Percentiles rank a stretch among this genome's conserved stretches.
phyloP scores from a whole-genome alignment of 2,113 vertebrate species.

The Leiothrix lutea region DNA sequence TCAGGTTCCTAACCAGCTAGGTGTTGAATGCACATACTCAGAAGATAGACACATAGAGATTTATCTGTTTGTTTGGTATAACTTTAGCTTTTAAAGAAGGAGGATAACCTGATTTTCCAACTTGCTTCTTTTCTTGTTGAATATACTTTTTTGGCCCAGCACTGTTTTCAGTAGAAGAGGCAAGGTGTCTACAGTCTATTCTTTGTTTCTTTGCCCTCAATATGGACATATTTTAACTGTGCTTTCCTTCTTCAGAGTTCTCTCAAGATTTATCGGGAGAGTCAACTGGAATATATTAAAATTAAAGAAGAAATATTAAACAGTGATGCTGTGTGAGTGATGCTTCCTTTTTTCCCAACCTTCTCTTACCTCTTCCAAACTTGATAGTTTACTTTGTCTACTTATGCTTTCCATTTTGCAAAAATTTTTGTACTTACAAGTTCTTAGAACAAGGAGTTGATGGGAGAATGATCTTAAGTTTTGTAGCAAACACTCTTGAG shows the following conservation, averaged over 20 bases:
- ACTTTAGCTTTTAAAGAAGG: background rate
- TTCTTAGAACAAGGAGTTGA: background rate
- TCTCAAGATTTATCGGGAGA: slow-evolving; percentile 79
- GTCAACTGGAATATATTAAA: slow-evolving; percentile 76
- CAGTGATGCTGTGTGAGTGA: slow-evolving; percentile 79
- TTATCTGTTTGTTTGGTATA: background rate
- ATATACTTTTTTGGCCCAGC: background rate
- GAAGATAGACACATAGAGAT: background rate
- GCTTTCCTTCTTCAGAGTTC: slow-evolving; percentile 73
- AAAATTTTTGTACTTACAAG: background rate
- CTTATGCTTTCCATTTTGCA: background rate
- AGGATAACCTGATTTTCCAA: background rate
- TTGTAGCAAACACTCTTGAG: background rate
- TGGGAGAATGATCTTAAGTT: background rate
- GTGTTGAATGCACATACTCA: background rate
- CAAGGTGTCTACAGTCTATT: background rate
- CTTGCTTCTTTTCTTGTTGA: background rate
- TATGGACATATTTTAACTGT: background rate
- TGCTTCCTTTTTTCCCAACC: background rate
- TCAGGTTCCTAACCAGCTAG: background rate
- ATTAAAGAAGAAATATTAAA: slow-evolving; percentile 82
- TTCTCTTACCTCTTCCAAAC: background rate
- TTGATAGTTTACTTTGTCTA: background rate
- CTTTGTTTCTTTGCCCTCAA: accelerated
- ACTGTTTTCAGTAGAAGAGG: background rate